These are phyloP conservation scores for Australoheros facetus DNA, from an alignment of 2,797 vertebrate species.

Conservation along the genomic window DNA sequence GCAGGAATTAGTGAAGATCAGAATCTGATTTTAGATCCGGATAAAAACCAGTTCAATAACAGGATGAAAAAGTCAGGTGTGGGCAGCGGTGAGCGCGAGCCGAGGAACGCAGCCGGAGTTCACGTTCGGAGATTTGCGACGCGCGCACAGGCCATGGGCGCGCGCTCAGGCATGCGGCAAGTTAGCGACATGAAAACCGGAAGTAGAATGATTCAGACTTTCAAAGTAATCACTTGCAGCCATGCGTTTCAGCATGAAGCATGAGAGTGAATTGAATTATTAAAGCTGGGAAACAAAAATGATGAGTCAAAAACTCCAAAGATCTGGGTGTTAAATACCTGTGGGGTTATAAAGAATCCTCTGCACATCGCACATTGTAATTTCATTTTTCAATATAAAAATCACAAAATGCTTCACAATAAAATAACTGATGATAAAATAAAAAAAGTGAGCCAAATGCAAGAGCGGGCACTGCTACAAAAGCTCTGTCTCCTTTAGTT, in stretches of 20 bases:
- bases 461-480: too few species aligned
- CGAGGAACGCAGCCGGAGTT: background rate
- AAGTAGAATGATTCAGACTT: background rate
- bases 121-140: background rate
- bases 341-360: too few species aligned
- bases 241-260: too few species aligned
- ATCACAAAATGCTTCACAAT: too few species aligned
- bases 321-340: too few species aligned
- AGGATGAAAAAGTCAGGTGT: background rate
- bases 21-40: background rate
- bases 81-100: background rate
- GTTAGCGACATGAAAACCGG: background rate
- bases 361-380: too few species aligned
- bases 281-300: background rate
- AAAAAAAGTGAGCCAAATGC: too few species aligned
- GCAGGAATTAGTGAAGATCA: background rate
- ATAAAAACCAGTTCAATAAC: background rate
- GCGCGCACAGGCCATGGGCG: background rate
- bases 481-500: too few species aligned
- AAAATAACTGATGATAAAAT: too few species aligned
- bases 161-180: background rate
- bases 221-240: conserved; percentile 29
- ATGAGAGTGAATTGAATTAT: too few species aligned
- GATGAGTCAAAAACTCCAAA: too few species aligned
- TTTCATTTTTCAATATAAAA: too few species aligned